Evolutionary conservation across 2,113 vertebrate genomes (phyloP), one percentile per base, ranked within the genome.

Genomic region (Rhegmatorhina hoffmannsi): DNA sequence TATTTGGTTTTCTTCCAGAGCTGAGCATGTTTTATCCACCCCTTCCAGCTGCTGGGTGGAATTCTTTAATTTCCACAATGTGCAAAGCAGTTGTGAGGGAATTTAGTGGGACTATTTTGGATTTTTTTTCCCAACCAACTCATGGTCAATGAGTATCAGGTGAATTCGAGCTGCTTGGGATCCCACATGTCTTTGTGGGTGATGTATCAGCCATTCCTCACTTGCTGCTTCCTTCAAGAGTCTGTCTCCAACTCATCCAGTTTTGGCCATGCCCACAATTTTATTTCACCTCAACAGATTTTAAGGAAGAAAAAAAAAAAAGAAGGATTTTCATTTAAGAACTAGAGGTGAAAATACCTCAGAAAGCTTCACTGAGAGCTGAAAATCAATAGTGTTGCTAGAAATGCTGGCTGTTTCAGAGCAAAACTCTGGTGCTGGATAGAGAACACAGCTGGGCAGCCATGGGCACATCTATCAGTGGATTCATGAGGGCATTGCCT

Each of bases 401-500:
- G 50, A 86, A 94, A 77, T 59, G 13, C 46, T 62, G 73, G 52
- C n/a, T 87, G 69, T 86, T 94, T 91, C 68, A 63, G 60, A 74
- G 79, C 67, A 64, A 50, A 82, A 34, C 34, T 63, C 86, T 24
- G 38, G 17, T 74, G 46, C 59, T 90, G 34, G 55, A 83, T 79
- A 67, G 55, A 83, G 82, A 67, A 72, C 43, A 55, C 34, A 70
- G 76, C 63, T 10, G 68, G 40, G 92, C 82, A 58, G 78, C 74
- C 2, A 3, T 21, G 5, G 13, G 34, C 36, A 25, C 73, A 86
- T 94, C 83, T 18, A 74, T 93, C 92, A 70, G 0, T n/a, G 85
- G 79, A 94, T 88, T 84, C 93, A 81, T 63, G 15, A 59, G 38
- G 68, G 73, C 68, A 84, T 86, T 92, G 90, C 89, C 90, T 95